Conservation (phyloP, 2,113 vertebrate species). For the Boulengeromyrus knoepffleri region DNA sequence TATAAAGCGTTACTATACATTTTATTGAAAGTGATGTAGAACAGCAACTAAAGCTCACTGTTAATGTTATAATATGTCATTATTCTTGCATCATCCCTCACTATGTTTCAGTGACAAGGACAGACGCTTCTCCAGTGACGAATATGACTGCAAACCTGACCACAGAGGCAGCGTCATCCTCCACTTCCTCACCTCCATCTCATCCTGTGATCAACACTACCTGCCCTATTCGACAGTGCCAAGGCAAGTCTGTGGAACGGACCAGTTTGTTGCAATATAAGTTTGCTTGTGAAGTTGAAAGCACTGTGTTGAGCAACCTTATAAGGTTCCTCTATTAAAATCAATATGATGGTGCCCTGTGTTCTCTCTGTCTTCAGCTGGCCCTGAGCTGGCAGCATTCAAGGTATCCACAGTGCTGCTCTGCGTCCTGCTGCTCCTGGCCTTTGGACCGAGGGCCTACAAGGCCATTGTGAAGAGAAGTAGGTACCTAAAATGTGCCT, state of each 20-base stretch:
- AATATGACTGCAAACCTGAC: background rate
- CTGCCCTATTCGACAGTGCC: constrained; percentile 9
- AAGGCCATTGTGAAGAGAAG: constrained; percentile 49
- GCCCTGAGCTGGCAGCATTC: constrained; percentile 32
- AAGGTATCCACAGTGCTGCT: constrained; percentile 47
- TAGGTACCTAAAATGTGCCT: constrained; percentile 36
- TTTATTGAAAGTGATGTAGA: background rate
- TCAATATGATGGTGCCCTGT: background rate
- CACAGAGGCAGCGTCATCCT: background rate
- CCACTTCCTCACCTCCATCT: background rate
- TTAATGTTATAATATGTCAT: background rate
- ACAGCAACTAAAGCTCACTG: background rate
- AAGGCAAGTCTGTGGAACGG: constrained; percentile 28
- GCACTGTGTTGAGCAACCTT: background rate
- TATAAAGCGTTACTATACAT: no score
- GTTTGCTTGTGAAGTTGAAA: background rate
- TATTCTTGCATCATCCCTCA: background rate
- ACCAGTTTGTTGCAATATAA: background rate
- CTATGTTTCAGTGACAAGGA: no score
- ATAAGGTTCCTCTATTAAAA: background rate
- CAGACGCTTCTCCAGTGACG: background rate
- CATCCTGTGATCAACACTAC: fast-evolving
- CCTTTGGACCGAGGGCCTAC: constrained; percentile 42
- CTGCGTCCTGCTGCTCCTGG: constrained; percentile 38
- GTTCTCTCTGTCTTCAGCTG: background rate